Conservation (phyloP, 2,113 vertebrate species). For the Leptocoma aspasia region DNA sequence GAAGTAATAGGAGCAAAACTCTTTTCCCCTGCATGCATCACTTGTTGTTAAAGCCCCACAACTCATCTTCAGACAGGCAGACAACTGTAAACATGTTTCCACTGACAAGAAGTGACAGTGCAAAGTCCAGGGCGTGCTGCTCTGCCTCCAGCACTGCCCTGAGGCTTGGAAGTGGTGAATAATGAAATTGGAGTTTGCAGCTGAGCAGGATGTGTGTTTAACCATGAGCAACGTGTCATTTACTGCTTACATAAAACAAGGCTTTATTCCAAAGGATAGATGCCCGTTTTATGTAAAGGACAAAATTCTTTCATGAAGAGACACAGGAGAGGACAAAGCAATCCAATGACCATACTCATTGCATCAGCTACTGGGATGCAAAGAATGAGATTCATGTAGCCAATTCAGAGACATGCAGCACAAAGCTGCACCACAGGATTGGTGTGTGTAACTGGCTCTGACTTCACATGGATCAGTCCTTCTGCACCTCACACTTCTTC, state of each 20-base stretch:
- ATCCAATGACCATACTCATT: not conserved
- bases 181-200: not conserved
- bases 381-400: not conserved
- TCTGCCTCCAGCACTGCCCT: not conserved
- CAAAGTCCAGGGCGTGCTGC: rapidly evolving
- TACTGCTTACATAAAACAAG: not conserved
- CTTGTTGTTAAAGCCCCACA: not conserved
- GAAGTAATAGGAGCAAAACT: not conserved
- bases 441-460: not conserved
- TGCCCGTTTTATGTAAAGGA: not conserved
- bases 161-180: not conserved
- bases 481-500: not conserved
- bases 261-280: not conserved
- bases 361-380: not conserved
- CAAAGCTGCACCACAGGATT: not conserved
- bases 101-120: not conserved
- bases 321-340: not conserved
- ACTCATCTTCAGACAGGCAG: not conserved
- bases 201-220: not conserved
- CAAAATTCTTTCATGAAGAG: not conserved
- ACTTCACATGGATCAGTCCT: not conserved
- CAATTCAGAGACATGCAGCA: not conserved
- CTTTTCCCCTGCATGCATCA: not conserved
- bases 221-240: not conserved
- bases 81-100: not conserved